A percentile compares a stretch with the other conserved stretches of the same genome.
phyloP scores from a whole-genome alignment of 2,797 vertebrate species.

The Sitta carolinensis region DNA sequence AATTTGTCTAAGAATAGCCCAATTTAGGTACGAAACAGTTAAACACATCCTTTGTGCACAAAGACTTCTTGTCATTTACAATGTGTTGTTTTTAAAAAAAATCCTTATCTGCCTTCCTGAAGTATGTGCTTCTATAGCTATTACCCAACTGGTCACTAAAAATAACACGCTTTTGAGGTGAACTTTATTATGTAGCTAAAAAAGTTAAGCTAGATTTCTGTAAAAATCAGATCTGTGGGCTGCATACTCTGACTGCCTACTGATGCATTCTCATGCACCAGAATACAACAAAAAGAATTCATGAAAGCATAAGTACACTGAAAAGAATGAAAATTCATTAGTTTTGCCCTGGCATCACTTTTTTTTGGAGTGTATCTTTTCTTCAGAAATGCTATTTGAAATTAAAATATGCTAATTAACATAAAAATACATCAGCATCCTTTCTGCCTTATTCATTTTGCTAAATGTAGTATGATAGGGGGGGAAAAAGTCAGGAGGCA shows the following conservation, averaged over 20 bases:
- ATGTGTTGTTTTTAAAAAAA: background rate
- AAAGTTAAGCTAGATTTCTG: background rate
- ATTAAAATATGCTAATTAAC: conserved; percentile 56
- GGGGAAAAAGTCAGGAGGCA: background rate
- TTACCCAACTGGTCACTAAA: background rate
- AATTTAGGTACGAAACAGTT: background rate
- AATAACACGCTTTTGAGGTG: background rate
- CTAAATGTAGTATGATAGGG: conserved; percentile 1
- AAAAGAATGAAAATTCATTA: conserved; percentile 57
- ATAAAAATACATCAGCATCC: conserved; percentile 45
- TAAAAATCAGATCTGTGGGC: conserved; percentile 19
- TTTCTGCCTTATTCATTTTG: conserved; percentile 19
- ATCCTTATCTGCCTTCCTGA: background rate
- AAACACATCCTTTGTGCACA: background rate
- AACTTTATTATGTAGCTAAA: background rate
- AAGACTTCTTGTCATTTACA: background rate
- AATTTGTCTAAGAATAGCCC: background rate
- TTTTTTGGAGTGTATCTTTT: conserved; percentile 31
- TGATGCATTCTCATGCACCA: background rate
- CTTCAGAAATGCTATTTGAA: conserved; percentile 49
- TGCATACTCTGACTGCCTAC: background rate
- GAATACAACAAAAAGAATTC: conserved; percentile 24
- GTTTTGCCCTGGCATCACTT: conserved; percentile 23
- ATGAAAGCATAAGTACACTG: conserved; percentile 8
- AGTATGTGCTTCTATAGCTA: background rate